Base-by-base conservation (phyloP, 2,888 invertebrate genomes). In the Hermodice carunculata region DNA sequence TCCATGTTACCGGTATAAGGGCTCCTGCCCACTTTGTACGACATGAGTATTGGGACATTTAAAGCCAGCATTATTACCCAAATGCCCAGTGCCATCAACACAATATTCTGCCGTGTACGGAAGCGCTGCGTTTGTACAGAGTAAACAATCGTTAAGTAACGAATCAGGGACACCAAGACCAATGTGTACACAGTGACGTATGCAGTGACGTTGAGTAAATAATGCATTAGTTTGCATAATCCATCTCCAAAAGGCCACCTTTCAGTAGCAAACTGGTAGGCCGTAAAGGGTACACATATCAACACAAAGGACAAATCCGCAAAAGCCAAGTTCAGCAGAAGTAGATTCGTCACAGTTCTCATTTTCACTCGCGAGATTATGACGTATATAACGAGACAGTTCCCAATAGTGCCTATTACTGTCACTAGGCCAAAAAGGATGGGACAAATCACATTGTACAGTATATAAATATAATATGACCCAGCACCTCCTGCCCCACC, bases 221-320 rank as follows among this genome's bases (percentile, higher is more conserved):
- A 95, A 85, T 95, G 95, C 19, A 95, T 94, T 28, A 92, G 90
- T 87, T 93, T 92, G 87, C 95, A 95, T 92, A 93, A 94, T 83
- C 91, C 88, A 80, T 92, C 92, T 6, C 95, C 95, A 78, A 95
- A 94, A 0, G 94, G 93, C 95, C 95, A 95, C 81, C 91, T 90
- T 17, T 92, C 91, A 3, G 48, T 49, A 29, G 69, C 70, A 17
- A 73, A 64, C 29, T 43, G 42, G 34, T 94, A 92, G 1, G 94
- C 95, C 1, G 95, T 95, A 85, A 94, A 94, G 0, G 95, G 95
- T 17, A 95, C 94, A 86, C 95, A 95, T 86, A 95, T 93, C 61
- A 94, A 90, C 42, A 95, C 93, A 85, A 95, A 95, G 28, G 94
- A 89, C 31, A 95, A 88, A 84, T 95, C 95, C 52, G 95, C 94